Conservation (phyloP, 1,140 invertebrate genomes). For the Mycetomoellerius zeteki region DNA sequence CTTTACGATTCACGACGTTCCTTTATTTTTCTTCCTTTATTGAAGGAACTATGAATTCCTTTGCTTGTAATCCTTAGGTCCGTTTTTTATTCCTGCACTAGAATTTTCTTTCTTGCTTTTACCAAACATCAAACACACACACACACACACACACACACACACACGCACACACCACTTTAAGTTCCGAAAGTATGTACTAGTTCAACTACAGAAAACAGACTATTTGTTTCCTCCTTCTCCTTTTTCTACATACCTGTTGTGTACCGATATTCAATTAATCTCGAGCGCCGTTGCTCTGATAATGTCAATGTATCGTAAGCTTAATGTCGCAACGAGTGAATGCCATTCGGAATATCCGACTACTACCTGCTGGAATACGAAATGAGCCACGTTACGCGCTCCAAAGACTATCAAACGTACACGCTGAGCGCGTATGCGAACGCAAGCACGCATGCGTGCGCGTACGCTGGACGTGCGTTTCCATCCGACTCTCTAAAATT, state of each 20-base stretch:
- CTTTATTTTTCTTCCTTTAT: too few species aligned
- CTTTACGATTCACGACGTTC: neutral
- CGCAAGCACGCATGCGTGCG: conserved; percentile 59
- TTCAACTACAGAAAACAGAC: too few species aligned
- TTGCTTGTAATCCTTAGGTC: neutral
- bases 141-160: too few species aligned
- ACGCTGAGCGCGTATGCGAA: neutral
- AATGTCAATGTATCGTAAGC: neutral
- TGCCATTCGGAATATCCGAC: neutral
- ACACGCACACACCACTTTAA: too few species aligned
- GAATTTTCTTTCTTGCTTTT: too few species aligned
- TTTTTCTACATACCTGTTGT: neutral
- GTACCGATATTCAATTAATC: neutral
- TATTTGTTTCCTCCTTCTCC: neutral
- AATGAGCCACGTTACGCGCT: conserved; percentile 40
- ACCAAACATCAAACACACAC: too few species aligned
- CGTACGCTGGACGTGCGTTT: conserved; percentile 39
- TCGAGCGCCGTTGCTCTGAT: neutral
- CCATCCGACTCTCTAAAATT: conserved; percentile 61
- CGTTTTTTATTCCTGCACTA: too few species aligned
- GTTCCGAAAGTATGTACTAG: too few species aligned
- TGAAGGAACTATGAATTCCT: neutral
- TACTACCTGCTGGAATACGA: conserved; percentile 39
- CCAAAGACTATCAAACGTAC: neutral
- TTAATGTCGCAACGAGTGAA: neutral